Percentiles rank a stretch among this genome's conserved stretches.
phyloP scores from a whole-genome alignment of 2,888 invertebrate genomes.

The Eurois occulta region DNA sequence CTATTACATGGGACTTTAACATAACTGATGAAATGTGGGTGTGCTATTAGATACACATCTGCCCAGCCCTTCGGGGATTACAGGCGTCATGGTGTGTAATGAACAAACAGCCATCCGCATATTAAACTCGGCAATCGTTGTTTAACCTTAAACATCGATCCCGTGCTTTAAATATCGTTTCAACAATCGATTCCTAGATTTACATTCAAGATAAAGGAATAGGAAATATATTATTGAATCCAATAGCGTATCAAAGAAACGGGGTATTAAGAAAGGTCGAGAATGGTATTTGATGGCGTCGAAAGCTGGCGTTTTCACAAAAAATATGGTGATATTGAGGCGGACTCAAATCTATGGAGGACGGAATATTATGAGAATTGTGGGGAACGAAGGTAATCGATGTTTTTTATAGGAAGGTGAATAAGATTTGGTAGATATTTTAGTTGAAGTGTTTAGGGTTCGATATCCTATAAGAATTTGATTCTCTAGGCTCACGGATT shows the following conservation, averaged over 20 bases:
- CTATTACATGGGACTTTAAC: too few species aligned
- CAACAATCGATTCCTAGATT: constrained; percentile 19
- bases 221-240: constrained; percentile 37
- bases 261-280: constrained; percentile 36
- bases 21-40: too few species aligned
- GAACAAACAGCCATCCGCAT: neutral
- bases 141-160: neutral
- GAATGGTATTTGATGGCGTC: constrained; percentile 52
- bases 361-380: constrained; percentile 22
- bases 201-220: constrained; percentile 22
- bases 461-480: neutral
- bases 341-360: constrained; percentile 12
- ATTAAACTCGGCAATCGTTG: neutral
- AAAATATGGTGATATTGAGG: constrained; percentile 53
- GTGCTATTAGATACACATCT: too few species aligned
- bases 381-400: constrained; percentile 12
- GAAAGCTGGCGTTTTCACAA: constrained; percentile 43
- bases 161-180: neutral
- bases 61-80: too few species aligned
- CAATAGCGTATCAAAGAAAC: constrained; percentile 36
- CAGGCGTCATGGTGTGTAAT: neutral
- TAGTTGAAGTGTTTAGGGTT: neutral
- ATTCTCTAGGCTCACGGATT: neutral
- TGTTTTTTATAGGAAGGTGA: constrained; percentile 8
- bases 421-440: constrained; percentile 11